Base-by-base conservation (phyloP, 2,888 invertebrate species). In the Drosophila mulleri region DNA sequence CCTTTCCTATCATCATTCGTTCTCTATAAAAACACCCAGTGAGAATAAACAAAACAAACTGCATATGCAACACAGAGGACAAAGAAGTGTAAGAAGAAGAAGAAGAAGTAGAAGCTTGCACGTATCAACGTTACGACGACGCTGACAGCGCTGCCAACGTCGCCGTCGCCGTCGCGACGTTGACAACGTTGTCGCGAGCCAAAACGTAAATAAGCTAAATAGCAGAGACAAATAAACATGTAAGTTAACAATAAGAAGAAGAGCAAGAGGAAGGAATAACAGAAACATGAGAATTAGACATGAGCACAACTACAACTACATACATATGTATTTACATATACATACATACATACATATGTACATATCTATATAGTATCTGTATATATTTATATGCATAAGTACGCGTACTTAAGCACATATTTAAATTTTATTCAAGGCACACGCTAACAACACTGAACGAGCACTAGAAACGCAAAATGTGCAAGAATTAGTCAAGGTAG, bases 221-320 rank as follows among this genome's bases (percentile, higher is more conserved):
- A 56, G n/a, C 60, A 54, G 53, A 57, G 12, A 39, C 35, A 59
- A 57, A 70, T 44, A 66, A 69, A 65, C 67, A 77, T 80, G 83
- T 83, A 83, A 88, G 83, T 83, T 68, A 35, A 66, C 50, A 65
- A 63, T 20, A 45, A 41, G 16, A 59, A 48, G 3, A 56, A 18
- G 9, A n/a, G 3, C 20, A 57, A 26, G 23, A 16, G 48, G 53
- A 48, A 61, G 9, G 6, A 66, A 29, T 7, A 47, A 14, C 68
- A 16, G 37, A 41, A 74, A 72, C 54, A 42, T 69, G 70, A 62
- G 62, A 58, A 72, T 41, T 58, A 50, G 18, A 37, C 42, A 41
- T 44, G 39, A 44, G 41, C 41, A 44, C 29, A 32, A n/a, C 50
- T 3, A 47, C 20, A 42, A 37, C 42, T 39, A 44, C 26, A 32